Evolutionary conservation across 2,113 vertebrate species (phyloP), one percentile per base, ranked within the genome.

Genomic region (Planiliza haematocheilus): DNA sequence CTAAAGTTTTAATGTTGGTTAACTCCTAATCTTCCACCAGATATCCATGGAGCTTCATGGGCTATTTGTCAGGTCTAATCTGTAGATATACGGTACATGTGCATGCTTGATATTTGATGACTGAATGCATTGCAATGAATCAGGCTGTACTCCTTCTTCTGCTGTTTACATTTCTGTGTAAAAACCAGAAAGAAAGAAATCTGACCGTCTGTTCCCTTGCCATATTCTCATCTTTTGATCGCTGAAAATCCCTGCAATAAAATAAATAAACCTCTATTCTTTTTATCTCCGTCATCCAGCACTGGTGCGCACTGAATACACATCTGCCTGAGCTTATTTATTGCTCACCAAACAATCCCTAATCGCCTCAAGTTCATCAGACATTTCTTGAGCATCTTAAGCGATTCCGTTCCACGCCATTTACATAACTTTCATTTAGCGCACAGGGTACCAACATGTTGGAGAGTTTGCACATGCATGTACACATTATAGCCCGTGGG

Each of bases 381-480:
- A 60, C 24, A 34, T 64, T 70, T 56, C 51, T 45, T 65, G 59
- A 60, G 45, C 70, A 71, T 62, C 41, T 12, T 82, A 70, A 87
- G 62, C 36, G 66, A 0, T 80, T 87, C 62, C n/a, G 86, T 90
- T 82, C 77, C 72, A 52, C 71, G 39, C 71, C 78, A 82, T 87
- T 87, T 76, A 5, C 53, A 46, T 4, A 1, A 36, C 64, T 57
- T 76, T 52, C 85, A 84, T 86, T 30, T 77, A 82, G 62, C 10
- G 24, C 21, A 13, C 24, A 16, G 57, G 21, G 5, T 17, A 8
- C 11, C 48, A 57, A n/a, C 70, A 57, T 55, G 63, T 64, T 1
- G 21, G 13, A 20, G n/a, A 17, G 16, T 77, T 50, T 65, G 61
- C 45, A 66, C 12, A 6, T 10, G 61, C 13, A 1, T 51, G 10